These are phyloP conservation scores for Apogon hyalosoma DNA, from an alignment of 2,797 vertebrate species.

Conservation along the genomic window DNA sequence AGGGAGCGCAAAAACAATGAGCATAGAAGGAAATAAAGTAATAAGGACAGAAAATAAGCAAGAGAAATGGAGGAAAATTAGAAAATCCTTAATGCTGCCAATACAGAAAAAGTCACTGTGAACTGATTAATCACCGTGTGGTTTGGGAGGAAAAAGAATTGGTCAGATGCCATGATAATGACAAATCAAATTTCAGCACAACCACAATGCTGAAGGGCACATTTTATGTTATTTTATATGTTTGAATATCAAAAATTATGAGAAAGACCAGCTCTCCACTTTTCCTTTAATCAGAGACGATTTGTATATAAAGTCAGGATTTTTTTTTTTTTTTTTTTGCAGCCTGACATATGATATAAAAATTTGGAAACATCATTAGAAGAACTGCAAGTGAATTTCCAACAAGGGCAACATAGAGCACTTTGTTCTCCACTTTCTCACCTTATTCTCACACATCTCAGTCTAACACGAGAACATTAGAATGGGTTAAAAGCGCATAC, in stretches of 20 bases:
- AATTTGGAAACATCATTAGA: constrained; percentile 61
- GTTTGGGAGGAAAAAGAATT: constrained; percentile 38
- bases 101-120: constrained; percentile 34
- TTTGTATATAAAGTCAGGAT: constrained; percentile 33
- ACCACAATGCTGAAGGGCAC: constrained; percentile 41
- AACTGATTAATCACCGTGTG: constrained; percentile 61
- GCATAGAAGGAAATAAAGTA: constrained; percentile 6
- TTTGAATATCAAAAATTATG: constrained; percentile 51
- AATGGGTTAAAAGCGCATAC: constrained; percentile 71
- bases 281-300: constrained; percentile 72
- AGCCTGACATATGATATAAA: constrained; percentile 41
- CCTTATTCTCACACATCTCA: constrained; percentile 46
- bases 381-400: constrained; percentile 49
- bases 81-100: constrained; percentile 21
- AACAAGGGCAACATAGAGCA: constrained; percentile 32
- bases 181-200: constrained; percentile 63
- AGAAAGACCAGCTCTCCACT: constrained; percentile 39
- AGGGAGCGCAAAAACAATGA: constrained; percentile 30
- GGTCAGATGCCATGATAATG: constrained; percentile 46
- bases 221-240: constrained; percentile 46
- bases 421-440: constrained; percentile 50
- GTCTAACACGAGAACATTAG: constrained; percentile 58
- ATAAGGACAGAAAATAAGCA: constrained; percentile 7
- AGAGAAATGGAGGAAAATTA: constrained; percentile 11
- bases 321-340: constrained; percentile 18